Base-by-base conservation (phyloP, 1,140 invertebrate genomes). In the Armadillidium nasatum region DNA sequence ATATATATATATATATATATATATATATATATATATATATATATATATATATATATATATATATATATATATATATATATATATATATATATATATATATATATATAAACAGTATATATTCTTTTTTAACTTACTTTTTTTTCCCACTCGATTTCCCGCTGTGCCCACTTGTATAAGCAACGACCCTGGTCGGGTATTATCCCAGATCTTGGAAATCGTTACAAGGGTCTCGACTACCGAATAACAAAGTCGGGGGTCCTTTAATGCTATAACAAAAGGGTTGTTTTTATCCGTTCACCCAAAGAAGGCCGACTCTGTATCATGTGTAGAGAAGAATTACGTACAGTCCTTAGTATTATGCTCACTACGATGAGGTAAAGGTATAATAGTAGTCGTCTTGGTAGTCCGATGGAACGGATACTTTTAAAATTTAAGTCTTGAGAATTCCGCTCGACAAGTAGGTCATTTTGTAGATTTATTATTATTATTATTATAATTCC, bases 1-100 rank as follows among this genome's bases (percentile, higher is more conserved):
- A 33, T 7, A n/a, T 71, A 33, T 71, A 71, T 71, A 71, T 71
- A 43, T 71, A 71, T 71, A n/a, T 71, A 71, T 71, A 71, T 71
- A 71, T 43, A 71, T 71, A 71, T 71, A 71, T 71, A 43, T 0
- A 23, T 23, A 71, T 71, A 43, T 71, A 71, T 71, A 43, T 43
- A n/a, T 43, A 71, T 71, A 71, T 71, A 71, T 71, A 43, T 43
- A 71, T 71, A 71, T 71, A 43, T 71, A 71, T 71, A 43, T 43
- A 11, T 43, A 71, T 71, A 71, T 71, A 71, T 71, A 23, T 71
- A 71, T 71, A 71, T 71, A 43, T 71, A 71, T 44, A 43, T 44
- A 71, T 19, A 19, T 60, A 15, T 13, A 60, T 13, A 10, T 60
- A 60, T 60, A 60, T 60, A 15, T 15, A 15, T 60, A 15, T 19